Percentiles rank a stretch among this genome's conserved stretches.
These are phyloP conservation scores for Pseudonaja textilis DNA, from an alignment of 2,113 vertebrate genomes.

Conservation along the genomic window DNA sequence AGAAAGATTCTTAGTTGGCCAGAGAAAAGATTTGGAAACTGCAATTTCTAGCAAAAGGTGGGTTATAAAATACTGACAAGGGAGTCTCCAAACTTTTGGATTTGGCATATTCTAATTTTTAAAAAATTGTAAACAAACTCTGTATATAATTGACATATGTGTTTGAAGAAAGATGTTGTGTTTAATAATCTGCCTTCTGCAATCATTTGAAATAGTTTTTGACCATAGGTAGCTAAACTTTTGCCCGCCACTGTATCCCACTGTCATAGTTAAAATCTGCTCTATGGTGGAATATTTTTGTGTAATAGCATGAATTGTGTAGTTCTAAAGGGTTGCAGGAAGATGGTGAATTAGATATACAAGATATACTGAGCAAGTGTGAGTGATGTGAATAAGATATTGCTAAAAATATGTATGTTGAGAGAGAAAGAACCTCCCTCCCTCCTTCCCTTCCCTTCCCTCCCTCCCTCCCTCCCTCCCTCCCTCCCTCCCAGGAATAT, in stretches of 20 bases:
- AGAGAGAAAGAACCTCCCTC: not conserved
- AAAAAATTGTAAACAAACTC: not conserved
- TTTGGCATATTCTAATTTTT: not conserved
- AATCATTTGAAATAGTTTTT: not conserved
- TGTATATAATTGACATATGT: not conserved
- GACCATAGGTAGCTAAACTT: not conserved
- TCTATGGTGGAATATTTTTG: not conserved
- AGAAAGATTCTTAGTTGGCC: not conserved
- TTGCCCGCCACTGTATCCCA: not conserved
- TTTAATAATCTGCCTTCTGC: not conserved
- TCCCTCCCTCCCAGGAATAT: not conserved
- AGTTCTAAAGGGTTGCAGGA: not conserved
- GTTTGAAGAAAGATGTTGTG: not conserved
- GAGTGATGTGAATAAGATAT: not conserved
- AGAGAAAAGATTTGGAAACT: not conserved
- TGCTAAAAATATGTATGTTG: not conserved
- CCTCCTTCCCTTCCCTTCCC: not conserved
- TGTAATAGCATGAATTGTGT: not conserved
- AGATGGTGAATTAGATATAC: not conserved
- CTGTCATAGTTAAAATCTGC: not conserved
- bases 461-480: not conserved
- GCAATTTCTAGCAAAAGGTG: not conserved
- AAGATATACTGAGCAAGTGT: not conserved
- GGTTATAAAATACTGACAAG: not conserved
- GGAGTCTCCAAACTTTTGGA: not conserved